Evolutionary conservation across 2,113 vertebrate genomes (phyloP), one percentile per base, ranked within the genome.

Genomic region (Gymnarchus niloticus): DNA sequence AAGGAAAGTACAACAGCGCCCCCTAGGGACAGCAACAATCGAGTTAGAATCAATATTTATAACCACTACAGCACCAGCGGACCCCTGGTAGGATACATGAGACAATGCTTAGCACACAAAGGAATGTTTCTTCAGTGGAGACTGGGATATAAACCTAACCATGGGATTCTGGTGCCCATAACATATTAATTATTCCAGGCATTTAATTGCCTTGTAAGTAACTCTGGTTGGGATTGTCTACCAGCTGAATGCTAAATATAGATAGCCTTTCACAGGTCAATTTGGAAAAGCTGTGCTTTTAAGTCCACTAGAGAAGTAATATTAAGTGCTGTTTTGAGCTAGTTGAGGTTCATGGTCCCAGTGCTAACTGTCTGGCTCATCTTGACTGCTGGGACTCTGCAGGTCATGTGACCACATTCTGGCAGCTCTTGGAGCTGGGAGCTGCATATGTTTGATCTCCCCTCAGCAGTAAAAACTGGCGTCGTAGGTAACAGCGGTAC

Each of bases 221-320:
- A 37, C 21, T 77, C 44, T 77, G 41, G 44, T 23, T 48, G 1
- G 69, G 69, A 76, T 37, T 48, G 37, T 44, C 7, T 78, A 23
- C 9, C 21, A 78, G 23, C 23, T 1, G 44, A 46, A 6, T n/a
- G 41, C 21, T 48, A 78, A 44, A 78, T n/a, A 78, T 21, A n/a
- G 19, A 78, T 17, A 48, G 6, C 41, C 7, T 21, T 77, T 14
- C 1, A 17, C 44, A n/a, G 6, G 7, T 44, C 17, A 19, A 41
- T 77, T 69, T 25, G 28, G 76, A 78, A 48, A 48, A 78, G 76
- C 76, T 78, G 12, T 7, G 76, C n/a, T 78, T 78, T 78, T 73
- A 17, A 12, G 6, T 78, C 44, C 6, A 41, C 76, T 78, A 19
- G 23, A 3, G 23, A 48, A 41, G 23, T 41, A 46, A 65, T 65